Base-by-base conservation (phyloP, 2,113 vertebrate species). In the Anolis carolinensis region DNA sequence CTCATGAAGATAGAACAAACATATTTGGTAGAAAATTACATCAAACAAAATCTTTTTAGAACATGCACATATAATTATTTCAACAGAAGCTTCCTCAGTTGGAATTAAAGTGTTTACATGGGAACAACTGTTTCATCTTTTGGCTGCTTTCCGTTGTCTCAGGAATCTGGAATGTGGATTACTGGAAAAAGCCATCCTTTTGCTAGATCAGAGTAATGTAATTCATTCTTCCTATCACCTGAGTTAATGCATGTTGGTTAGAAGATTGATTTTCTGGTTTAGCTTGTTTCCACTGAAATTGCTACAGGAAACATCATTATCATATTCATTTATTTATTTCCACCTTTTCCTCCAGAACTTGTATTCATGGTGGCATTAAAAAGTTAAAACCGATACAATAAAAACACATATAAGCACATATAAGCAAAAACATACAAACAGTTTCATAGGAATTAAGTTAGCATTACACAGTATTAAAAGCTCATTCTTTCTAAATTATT, bases 161-260 rank as follows among this genome's bases (percentile, higher is more conserved):
- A n/a, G 44, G 36, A 7, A 36, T 75, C 82, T 83, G 82, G 71
- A 74, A 63, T 63, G 82, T 74, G 55, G 74, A 74, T 83, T 44
- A 83, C 4, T 44, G 82, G 71, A 3, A 23, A 44, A 75, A 63
- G 23, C 14, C 34, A 63, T 83, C 7, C 25, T 39, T 34, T 39
- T 44, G 7, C 82, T 83, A 44, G 52, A 74, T 83, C 55, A 63
- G 21, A 83, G 32, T 63, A 44, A 63, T 73, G 68, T 59, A 82
- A 82, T 73, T 74, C 32, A 59, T 44, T 83, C 23, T 83, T 75
- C 25, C 63, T 71, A 63, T 72, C 34, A 23, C 44, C 27, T 74
- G 16, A 83, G 30, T 75, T 59, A 74, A 83, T 32, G 21, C 32
- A 36, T 23, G 36, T 73, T 83, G 52, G 81, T 55, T 82, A 13